These are phyloP conservation scores for Hydropsyche betteni DNA, from an alignment of 2,888 invertebrate genomes.

Conservation along the genomic window DNA sequence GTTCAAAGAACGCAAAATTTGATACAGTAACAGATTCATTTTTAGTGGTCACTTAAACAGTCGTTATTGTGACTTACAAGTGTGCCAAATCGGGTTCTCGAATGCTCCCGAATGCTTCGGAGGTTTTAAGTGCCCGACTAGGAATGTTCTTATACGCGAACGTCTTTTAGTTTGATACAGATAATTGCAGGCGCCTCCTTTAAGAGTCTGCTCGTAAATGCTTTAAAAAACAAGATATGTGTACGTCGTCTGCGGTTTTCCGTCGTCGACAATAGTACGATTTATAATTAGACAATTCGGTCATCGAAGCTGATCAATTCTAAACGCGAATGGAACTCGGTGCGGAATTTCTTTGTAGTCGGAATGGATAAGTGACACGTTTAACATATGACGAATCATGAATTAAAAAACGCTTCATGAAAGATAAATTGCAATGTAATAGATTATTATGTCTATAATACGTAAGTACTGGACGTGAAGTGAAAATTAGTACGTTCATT, in stretches of 20 bases:
- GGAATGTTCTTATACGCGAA: constrained; percentile 7
- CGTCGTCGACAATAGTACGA: background rate
- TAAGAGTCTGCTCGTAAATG: too few species aligned
- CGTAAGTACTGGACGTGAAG: too few species aligned
- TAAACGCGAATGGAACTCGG: constrained; percentile 13
- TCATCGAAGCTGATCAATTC: constrained; percentile 22
- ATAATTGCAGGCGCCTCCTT: too few species aligned
- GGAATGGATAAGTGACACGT: background rate
- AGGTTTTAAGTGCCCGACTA: background rate
- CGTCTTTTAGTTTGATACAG: background rate
- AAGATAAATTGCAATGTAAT: too few species aligned
- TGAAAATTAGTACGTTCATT: too few species aligned
- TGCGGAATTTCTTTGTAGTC: constrained; percentile 21
- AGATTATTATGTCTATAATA: too few species aligned
- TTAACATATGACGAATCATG: background rate
- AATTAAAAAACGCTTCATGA: background rate
- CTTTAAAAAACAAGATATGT: too few species aligned
- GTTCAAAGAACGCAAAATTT: constrained; percentile 2
- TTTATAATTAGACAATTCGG: constrained; percentile 30
- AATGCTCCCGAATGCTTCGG: background rate
- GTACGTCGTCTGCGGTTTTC: too few species aligned
- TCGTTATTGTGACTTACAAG: constrained; percentile 6
- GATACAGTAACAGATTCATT: background rate
- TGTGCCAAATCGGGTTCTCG: background rate
- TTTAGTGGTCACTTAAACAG: constrained; percentile 3